A percentile compares a stretch with the other conserved stretches of the same genome.
Evolutionary conservation across 2,113 vertebrate species (phyloP).

Genomic region (Tringa solitaria): DNA sequence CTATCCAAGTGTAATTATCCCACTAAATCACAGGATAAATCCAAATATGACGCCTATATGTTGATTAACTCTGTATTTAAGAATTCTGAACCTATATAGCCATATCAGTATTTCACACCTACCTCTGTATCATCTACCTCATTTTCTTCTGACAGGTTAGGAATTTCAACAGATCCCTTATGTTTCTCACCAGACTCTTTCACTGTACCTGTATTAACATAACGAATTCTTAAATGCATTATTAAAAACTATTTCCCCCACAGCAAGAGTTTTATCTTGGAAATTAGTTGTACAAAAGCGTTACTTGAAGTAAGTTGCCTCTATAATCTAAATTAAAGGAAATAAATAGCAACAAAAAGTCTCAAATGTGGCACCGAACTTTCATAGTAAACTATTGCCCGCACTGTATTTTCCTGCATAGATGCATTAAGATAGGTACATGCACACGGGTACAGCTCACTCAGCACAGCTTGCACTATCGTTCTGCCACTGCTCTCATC

Average conservation of each 20-base stretch:
- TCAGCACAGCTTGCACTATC: rapidly evolving
- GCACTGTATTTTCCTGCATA: rapidly evolving
- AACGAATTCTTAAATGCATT: slow-evolving; percentile 49
- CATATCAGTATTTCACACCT: slow-evolving; percentile 24
- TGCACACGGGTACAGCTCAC: background rate
- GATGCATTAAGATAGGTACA: rapidly evolving
- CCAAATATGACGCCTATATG: background rate
- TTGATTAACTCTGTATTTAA: background rate
- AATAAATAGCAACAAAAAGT: background rate
- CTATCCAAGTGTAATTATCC: background rate
- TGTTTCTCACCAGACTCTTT: slow-evolving; percentile 74
- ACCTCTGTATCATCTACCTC: slow-evolving; percentile 75
- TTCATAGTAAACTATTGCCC: background rate
- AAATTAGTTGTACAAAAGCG: background rate
- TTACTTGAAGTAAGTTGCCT: background rate
- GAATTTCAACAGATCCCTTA: slow-evolving; percentile 75
- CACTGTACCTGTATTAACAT: slow-evolving; percentile 71
- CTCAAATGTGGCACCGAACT: background rate
- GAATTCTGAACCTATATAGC: slow-evolving; percentile 2
- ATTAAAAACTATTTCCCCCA: slow-evolving; percentile 44
- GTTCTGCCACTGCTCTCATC: background rate
- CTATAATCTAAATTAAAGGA: background rate
- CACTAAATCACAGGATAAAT: background rate
- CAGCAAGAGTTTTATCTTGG: background rate
- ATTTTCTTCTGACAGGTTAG: slow-evolving; percentile 78